Evolutionary conservation across 2,113 vertebrate genomes (phyloP), one percentile per base, ranked within the genome.

Genomic region (Platichthys stellatus): DNA sequence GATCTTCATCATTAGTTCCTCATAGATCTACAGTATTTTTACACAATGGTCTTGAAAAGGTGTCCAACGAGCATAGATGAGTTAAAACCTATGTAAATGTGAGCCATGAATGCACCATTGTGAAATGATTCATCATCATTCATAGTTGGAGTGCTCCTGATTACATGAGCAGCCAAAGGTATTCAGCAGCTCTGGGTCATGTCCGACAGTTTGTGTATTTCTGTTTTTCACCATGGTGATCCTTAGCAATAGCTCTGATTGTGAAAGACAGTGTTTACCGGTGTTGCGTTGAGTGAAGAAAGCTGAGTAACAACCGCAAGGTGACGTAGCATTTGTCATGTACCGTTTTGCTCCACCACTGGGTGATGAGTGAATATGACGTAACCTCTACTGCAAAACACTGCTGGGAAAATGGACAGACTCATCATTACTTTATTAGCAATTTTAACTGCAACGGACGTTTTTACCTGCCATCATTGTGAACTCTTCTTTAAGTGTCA

Each of bases 301-400:
- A 64, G 53, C 45, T 47, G 58, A 14, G 45, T 56, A 51, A 64
- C n/a, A 67, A 69, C 47, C 57, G 31, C 49, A 67, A 67, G 45
- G 43, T 56, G 72, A 68, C 2, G 6, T 10, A 62, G 57, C 24
- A 49, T 20, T 51, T 17, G 60, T 61, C 13, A 10, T 40, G 49
- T 12, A 62, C 31, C 62, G 65, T 71, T 20, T 45, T 38, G 20
- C 18, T 80, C 45, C 11, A 47, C n/a, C 38, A 24, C 24, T 1
- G 1, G 47, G n/a, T n/a, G 62, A 71, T 45, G 28, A 11, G 47
- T 62, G 54, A 66, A 13, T 57, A 71, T 79, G 24, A 84, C 1
- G 18, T 56, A 75, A 74, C 26, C 20, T 35, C n/a, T 66, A 67
- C 28, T 58, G 58, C 40, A 84, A 38, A 57, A 51, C 18, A 65